These are phyloP conservation scores for Hesperophylax magnus DNA, from an alignment of 1,140 invertebrate species.

Conservation along the genomic window DNA sequence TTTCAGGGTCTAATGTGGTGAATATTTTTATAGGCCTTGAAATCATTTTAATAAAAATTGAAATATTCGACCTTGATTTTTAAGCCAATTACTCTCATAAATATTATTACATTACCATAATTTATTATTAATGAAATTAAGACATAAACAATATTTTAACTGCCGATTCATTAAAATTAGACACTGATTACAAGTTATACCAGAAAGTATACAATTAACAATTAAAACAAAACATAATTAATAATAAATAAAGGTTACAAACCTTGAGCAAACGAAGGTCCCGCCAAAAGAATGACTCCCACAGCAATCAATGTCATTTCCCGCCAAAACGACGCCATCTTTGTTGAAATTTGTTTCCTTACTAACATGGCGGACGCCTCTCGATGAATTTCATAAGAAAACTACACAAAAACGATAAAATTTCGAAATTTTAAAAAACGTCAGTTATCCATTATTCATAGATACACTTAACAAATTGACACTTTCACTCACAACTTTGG, in stretches of 20 bases:
- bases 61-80: too few species aligned
- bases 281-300: not conserved
- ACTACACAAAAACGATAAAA: not conserved
- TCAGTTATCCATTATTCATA: too few species aligned
- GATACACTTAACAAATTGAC: too few species aligned
- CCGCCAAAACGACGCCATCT: conserved; percentile 4
- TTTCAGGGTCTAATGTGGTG: too few species aligned
- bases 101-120: too few species aligned
- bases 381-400: conserved; percentile 4
- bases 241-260: not conserved
- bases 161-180: not conserved
- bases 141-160: too few species aligned
- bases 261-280: conserved; percentile 15
- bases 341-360: not conserved
- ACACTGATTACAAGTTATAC: not conserved
- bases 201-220: not conserved
- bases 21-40: too few species aligned
- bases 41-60: too few species aligned
- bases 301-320: conserved; percentile 7
- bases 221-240: not conserved
- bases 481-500: too few species aligned
- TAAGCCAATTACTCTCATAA: too few species aligned
- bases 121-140: too few species aligned
- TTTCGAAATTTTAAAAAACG: not conserved
- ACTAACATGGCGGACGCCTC: conserved; percentile 3